phyloP scores from a whole-genome alignment of 64 coral and sea anemone genomes.

The Acropora tenuis region DNA sequence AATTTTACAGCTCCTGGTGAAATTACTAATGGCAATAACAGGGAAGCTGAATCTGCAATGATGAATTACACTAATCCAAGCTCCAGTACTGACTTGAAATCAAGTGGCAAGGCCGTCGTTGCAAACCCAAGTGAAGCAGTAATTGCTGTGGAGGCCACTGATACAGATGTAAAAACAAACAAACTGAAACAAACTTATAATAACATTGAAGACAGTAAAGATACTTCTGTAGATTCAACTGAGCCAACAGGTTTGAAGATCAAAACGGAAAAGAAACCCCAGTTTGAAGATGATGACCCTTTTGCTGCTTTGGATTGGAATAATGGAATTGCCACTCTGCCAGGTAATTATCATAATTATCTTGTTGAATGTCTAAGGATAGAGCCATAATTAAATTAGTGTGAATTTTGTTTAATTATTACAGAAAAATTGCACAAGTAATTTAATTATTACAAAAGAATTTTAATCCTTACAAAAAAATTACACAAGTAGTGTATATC shows the following conservation, averaged over 20 bases:
- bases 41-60: neutral
- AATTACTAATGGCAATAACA: neutral
- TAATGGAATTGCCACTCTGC: slow-evolving; percentile 85
- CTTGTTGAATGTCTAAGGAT: too few species aligned
- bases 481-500: too few species aligned
- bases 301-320: slow-evolving; percentile 90
- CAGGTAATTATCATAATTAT: slow-evolving; percentile 48
- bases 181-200: neutral
- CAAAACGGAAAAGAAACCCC: slow-evolving; percentile 33
- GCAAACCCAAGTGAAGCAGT: neutral
- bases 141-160: neutral
- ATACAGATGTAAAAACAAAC: neutral
- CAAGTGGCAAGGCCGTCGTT: neutral
- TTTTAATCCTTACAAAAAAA: too few species aligned
- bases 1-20: neutral
- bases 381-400: too few species aligned
- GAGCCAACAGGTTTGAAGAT: neutral
- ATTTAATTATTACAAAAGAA: too few species aligned
- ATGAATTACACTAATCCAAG: neutral
- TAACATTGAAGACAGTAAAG: slow-evolving; percentile 28
- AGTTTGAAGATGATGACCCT: slow-evolving; percentile 59
- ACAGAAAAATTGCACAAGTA: too few species aligned
- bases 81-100: neutral
- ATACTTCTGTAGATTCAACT: neutral
- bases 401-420: too few species aligned